Conservation (phyloP, 2,113 vertebrate genomes). For the Mirounga angustirostris region DNA sequence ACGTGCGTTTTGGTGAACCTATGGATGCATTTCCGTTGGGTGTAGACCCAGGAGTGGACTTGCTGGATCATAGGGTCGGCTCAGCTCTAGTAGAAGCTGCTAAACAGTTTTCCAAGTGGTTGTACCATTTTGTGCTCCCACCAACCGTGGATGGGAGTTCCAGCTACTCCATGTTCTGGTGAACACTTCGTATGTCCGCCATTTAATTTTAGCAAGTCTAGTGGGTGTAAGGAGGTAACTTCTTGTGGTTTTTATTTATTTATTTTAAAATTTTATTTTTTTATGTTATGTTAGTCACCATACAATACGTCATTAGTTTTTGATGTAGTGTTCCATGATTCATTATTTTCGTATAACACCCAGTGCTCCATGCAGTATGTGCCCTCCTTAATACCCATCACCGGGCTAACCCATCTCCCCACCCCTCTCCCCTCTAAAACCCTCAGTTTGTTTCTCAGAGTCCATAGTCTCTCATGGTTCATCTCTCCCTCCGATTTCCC, state of each 20-base stretch:
- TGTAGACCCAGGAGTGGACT: not conserved
- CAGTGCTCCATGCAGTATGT: no score
- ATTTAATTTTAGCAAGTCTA: not conserved
- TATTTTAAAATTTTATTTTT: no score
- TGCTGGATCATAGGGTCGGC: not conserved
- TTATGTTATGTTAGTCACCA: no score
- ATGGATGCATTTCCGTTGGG: not conserved
- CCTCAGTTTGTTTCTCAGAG: no score
- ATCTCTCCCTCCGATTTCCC: no score
- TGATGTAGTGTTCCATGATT: no score
- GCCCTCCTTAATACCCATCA: no score
- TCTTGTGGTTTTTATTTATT: not conserved
- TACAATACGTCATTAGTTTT: no score
- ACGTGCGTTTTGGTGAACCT: not conserved
- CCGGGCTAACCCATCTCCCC: no score
- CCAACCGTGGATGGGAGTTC: not conserved
- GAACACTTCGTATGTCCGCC: rapidly evolving
- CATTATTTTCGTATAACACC: no score
- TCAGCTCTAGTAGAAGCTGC: not conserved
- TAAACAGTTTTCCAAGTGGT: not conserved
- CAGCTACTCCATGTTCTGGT: rapidly evolving
- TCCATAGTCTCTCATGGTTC: no score
- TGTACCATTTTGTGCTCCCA: rapidly evolving
- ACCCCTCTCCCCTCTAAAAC: no score
- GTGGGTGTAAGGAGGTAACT: not conserved